phyloP scores from a whole-genome alignment of 2,113 vertebrate species.

The Pithys albifrons region DNA sequence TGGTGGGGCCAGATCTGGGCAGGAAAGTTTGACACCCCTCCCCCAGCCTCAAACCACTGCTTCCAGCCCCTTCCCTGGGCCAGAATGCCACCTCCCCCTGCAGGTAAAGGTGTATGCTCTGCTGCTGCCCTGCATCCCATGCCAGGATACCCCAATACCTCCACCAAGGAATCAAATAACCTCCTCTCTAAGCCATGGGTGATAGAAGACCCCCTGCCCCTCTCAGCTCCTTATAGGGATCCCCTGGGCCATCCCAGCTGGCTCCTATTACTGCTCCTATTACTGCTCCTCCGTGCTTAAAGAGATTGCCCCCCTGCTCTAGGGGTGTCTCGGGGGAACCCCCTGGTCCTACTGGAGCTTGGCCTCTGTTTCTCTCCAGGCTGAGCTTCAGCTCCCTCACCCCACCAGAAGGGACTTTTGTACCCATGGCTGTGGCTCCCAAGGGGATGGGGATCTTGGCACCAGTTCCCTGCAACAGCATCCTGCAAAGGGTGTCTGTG shows the following conservation, averaged over 20 bases:
- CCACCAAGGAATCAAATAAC: rapidly evolving
- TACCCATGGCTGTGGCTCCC: background rate
- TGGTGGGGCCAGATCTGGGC: background rate
- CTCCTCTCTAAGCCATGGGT: background rate
- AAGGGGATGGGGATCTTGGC: rapidly evolving
- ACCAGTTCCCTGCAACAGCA: background rate
- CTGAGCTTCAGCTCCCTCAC: background rate
- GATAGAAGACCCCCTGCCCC: rapidly evolving
- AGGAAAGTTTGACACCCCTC: background rate
- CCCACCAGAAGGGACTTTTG: background rate
- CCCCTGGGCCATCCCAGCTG: background rate
- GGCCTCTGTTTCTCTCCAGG: background rate
- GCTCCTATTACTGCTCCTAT: background rate
- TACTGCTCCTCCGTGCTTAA: background rate
- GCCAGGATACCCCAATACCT: rapidly evolving
- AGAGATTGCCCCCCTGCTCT: background rate
- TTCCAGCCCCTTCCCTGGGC: background rate
- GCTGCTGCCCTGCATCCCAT: background rate
- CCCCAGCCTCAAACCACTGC: background rate
- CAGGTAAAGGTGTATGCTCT: rapidly evolving
- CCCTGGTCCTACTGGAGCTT: background rate
- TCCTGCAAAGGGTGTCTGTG: rapidly evolving
- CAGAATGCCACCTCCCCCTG: background rate
- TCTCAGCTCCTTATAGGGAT: background rate
- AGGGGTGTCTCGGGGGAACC: background rate